Evolutionary conservation across 1,140 invertebrate genomes (phyloP).

Genomic region (Bombus breviceps): DNA sequence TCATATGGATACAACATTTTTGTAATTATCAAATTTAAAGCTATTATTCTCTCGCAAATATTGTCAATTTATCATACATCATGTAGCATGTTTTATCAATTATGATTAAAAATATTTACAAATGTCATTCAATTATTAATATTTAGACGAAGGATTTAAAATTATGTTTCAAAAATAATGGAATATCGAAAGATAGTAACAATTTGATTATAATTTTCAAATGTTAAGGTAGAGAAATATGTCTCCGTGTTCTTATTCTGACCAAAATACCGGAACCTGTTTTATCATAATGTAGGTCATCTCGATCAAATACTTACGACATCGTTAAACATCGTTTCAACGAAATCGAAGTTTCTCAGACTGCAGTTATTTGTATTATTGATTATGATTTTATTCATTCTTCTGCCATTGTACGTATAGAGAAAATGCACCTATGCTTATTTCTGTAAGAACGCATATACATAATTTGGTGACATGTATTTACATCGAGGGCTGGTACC

Average conservation of each 20-base stretch:
- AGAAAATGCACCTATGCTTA: background rate
- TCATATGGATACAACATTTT: background rate
- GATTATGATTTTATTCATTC: background rate
- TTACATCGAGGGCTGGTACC: conserved; percentile 16
- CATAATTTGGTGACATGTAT: conserved; percentile 16
- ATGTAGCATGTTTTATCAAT: background rate
- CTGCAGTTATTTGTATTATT: conserved; percentile 4
- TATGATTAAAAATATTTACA: background rate
- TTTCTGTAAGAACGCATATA: background rate
- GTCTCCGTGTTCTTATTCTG: conserved; percentile 43
- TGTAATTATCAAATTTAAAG: background rate
- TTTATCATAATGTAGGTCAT: conserved; percentile 62
- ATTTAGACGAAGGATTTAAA: background rate
- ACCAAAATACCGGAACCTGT: conserved; percentile 56
- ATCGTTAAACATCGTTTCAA: conserved; percentile 47
- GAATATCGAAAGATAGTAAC: background rate
- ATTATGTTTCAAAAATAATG: background rate
- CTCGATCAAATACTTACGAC: conserved; percentile 55
- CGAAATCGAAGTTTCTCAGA: conserved; percentile 41
- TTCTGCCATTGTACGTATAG: background rate
- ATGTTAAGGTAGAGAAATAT: background rate
- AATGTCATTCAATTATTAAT: background rate
- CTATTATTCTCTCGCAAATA: background rate
- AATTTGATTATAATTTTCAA: background rate
- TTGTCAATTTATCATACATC: background rate